These are phyloP conservation scores for Phataginus tricuspis DNA, from an alignment of 2,797 vertebrate species.

Conservation along the genomic window DNA sequence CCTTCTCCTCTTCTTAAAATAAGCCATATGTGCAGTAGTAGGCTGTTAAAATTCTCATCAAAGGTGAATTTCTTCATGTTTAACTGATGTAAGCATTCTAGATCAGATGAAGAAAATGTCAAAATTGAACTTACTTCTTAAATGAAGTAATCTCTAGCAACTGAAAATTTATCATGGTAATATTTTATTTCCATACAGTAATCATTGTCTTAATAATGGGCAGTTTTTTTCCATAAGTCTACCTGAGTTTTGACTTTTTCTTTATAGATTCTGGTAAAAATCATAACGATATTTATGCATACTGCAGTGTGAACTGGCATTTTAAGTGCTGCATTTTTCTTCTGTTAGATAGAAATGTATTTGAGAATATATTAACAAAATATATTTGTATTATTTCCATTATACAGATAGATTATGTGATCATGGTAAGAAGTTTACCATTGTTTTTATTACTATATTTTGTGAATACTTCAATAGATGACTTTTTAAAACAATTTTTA, in stretches of 20 bases:
- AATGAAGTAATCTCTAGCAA: background rate
- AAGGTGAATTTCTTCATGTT: conserved; percentile 64
- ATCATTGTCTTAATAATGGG: background rate
- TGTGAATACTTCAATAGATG: background rate
- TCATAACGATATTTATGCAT: background rate
- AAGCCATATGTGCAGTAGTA: background rate
- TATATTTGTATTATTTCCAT: background rate
- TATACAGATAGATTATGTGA: background rate
- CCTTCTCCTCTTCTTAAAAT: background rate
- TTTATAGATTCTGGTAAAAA: background rate
- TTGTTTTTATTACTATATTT: background rate
- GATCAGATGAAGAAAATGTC: conserved; percentile 44
- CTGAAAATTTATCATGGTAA: conserved; percentile 29
- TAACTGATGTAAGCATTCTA: background rate
- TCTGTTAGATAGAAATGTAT: background rate
- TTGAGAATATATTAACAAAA: background rate
- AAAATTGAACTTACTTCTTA: conserved; percentile 54
- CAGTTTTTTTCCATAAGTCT: background rate
- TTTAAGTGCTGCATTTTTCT: background rate
- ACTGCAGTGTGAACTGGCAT: background rate
- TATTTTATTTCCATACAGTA: conserved; percentile 15
- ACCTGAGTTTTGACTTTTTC: background rate
- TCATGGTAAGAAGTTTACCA: background rate
- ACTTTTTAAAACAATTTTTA: background rate
- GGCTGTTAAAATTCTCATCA: background rate